Evolutionary conservation across 2,797 vertebrate genomes (phyloP).

Genomic region (Sardinella longiceps): DNA sequence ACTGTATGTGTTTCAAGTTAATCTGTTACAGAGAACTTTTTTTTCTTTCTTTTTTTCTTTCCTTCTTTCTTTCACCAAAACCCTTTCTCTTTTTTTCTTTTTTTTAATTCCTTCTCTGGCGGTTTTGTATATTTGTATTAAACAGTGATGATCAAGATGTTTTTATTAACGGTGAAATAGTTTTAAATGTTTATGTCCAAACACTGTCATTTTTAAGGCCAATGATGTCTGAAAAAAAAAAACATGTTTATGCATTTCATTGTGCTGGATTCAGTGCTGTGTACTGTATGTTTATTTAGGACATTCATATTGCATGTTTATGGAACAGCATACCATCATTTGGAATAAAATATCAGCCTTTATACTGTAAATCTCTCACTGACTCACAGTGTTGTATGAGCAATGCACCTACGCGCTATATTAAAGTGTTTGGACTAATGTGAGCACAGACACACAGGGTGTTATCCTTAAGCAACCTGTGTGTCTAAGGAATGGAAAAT

Average conservation of each 20-base stretch:
- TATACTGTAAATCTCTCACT: conserved; percentile 24
- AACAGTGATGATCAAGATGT: conserved; percentile 48
- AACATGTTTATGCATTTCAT: conserved; percentile 26
- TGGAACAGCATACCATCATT: conserved; percentile 23
- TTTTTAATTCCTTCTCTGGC: background rate
- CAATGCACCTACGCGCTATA: background rate
- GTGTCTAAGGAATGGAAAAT: background rate
- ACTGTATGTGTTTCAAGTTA: background rate
- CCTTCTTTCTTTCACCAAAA: background rate
- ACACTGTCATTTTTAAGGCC: conserved; percentile 50
- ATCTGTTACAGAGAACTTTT: background rate
- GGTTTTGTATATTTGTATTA: conserved; percentile 46
- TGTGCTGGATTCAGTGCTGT: conserved; percentile 50
- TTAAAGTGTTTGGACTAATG: background rate
- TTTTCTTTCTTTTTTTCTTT: background rate
- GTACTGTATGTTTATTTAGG: conserved; percentile 41
- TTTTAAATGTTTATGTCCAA: conserved; percentile 32
- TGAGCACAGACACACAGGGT: too few species aligned
- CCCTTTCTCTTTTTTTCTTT: background rate
- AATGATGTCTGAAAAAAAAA: conserved; percentile 42
- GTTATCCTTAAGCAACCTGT: too few species aligned
- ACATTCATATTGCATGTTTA: conserved; percentile 10
- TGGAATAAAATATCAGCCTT: conserved; percentile 43
- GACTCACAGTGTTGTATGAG: background rate
- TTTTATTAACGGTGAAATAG: background rate